A percentile compares a stretch with the other conserved stretches of the same genome.
Evolutionary conservation across 2,888 invertebrate genomes (phyloP).

Genomic region (Eurois occulta): DNA sequence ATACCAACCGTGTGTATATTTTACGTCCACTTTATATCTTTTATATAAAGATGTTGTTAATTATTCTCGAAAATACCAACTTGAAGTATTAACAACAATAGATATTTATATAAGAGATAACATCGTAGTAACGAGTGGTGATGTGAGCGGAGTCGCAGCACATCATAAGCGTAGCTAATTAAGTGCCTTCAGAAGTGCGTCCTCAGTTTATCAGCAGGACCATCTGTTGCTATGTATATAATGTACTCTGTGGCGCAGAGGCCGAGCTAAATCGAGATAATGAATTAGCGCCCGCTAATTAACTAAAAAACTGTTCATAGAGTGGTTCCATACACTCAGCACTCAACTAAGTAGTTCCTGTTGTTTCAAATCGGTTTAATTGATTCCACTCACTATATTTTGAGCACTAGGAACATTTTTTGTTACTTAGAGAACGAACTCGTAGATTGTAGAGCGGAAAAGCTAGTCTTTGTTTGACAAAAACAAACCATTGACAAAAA

Average conservation of each 20-base stretch:
- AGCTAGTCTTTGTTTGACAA: conserved; percentile 10
- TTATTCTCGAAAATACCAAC: conserved; percentile 24
- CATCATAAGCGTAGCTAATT: conserved; percentile 38
- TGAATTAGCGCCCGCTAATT: conserved; percentile 56
- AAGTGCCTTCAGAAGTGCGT: conserved; percentile 30
- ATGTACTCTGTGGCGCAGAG: conserved; percentile 36
- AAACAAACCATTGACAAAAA: not conserved
- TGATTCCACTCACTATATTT: conserved; percentile 28
- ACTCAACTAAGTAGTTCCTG: conserved; percentile 14
- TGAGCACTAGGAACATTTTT: conserved; percentile 13
- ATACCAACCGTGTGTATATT: conserved; percentile 33
- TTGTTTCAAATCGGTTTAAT: conserved; percentile 43
- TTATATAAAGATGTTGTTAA: conserved; percentile 8
- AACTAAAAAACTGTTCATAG: conserved; percentile 51
- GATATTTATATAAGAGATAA: conserved; percentile 15
- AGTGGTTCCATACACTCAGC: conserved; percentile 30
- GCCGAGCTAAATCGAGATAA: conserved; percentile 47
- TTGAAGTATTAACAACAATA: conserved; percentile 24
- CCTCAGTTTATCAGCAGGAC: conserved; percentile 38
- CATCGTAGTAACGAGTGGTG: conserved; percentile 8
- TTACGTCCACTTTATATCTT: conserved; percentile 1
- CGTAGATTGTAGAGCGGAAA: conserved; percentile 5
- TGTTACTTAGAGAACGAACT: conserved; percentile 22
- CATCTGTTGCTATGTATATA: conserved; percentile 39
- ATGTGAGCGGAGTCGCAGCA: conserved; percentile 23